Conservation (phyloP, 2,113 vertebrate genomes). For the Procavia capensis region DNA sequence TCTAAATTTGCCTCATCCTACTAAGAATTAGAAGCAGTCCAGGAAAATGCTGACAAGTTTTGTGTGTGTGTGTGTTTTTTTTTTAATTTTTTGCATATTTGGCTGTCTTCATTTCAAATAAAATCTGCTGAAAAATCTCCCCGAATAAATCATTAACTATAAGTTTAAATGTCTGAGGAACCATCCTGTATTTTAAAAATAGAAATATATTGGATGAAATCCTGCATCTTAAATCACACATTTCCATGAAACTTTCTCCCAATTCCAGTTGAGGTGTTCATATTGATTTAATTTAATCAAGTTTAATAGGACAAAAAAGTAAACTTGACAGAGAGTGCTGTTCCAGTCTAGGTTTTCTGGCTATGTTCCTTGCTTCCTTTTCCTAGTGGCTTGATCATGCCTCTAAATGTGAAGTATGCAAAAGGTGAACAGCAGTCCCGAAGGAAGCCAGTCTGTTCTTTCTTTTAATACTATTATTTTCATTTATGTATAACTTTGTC, state of each 20-base stretch:
- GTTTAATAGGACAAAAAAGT: constrained; percentile 30
- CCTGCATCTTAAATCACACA: not conserved
- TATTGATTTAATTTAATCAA: constrained; percentile 46
- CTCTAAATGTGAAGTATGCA: not conserved
- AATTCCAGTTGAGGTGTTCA: constrained; percentile 29
- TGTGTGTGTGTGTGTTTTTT: no score
- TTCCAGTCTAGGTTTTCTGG: not conserved
- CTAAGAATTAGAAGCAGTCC: constrained; percentile 67
- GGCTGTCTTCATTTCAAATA: constrained; percentile 56
- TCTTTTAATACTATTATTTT: not conserved
- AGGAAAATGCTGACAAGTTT: constrained; percentile 70
- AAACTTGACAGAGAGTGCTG: not conserved
- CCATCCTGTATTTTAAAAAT: constrained; percentile 22
- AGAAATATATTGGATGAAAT: not conserved
- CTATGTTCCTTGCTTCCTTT: constrained; percentile 28
- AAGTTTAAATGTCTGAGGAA: constrained; percentile 34
- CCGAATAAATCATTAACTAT: constrained; percentile 40
- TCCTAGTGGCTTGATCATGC: not conserved
- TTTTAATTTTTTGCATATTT: constrained; percentile 48
- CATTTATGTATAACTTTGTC: not conserved
- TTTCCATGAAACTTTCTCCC: not conserved
- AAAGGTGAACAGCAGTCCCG: not conserved
- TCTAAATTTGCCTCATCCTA: constrained; percentile 75
- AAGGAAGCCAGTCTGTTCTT: not conserved
- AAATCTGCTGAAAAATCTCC: constrained; percentile 60